Evolutionary conservation across 1,140 invertebrate species (phyloP).

Genomic region (Tetramorium simillimum): DNA sequence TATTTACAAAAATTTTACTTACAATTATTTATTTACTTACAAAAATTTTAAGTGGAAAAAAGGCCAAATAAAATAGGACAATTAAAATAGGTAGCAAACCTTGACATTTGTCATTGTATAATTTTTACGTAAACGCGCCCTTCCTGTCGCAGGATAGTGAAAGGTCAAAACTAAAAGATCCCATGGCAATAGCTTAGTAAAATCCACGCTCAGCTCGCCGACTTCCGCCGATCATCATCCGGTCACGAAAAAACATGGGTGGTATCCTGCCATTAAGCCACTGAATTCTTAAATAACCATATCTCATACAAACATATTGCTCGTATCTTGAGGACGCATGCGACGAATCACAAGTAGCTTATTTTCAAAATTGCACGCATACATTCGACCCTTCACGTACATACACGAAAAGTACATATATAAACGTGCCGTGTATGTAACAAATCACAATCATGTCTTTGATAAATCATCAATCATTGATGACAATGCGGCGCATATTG

Average conservation of each 20-base stretch:
- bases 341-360: background rate
- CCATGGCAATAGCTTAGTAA: background rate
- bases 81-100: background rate
- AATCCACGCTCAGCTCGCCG: background rate
- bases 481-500: too few relatives aligned
- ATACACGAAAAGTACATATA: background rate
- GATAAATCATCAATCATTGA: background rate
- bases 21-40: background rate
- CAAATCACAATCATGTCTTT: background rate
- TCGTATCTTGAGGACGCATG: background rate
- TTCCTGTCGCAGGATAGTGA: background rate
- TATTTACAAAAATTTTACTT: too few relatives aligned
- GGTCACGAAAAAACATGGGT: slow-evolving; percentile 13
- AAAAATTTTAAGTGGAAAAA: background rate
- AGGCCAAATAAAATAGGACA: background rate
- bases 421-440: background rate
- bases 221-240: slow-evolving; percentile 46
- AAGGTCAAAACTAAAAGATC: background rate
- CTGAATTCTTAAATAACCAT: slow-evolving; percentile 3
- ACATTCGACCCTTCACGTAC: background rate
- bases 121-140: background rate
- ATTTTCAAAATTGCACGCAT: background rate
- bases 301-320: background rate
- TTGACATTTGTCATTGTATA: background rate
- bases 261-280: slow-evolving; percentile 12